Base-by-base conservation (phyloP, 2,888 invertebrate species). In the Carabus problematicus region DNA sequence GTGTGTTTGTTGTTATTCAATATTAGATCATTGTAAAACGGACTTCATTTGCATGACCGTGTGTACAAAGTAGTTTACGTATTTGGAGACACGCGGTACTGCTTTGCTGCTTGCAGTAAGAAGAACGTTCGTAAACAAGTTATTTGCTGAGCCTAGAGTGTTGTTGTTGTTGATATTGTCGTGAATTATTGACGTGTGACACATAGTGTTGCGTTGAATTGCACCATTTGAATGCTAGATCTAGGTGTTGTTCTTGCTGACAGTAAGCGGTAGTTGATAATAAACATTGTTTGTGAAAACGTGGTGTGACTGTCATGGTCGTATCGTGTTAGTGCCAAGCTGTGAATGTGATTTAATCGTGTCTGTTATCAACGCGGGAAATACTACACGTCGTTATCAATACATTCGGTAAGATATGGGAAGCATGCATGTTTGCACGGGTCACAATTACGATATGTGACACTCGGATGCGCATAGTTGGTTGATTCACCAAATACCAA, bases 281-380 rank as follows among this genome's bases (percentile, higher is more conserved):
- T 55, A 39, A 55, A 55, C 39, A 16, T 19, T 55, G 39, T 19
- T 55, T 19, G 16, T 39, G 58, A 64, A 62, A 62, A 62, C 62
- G 62, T 62, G 62, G 62, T 62, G 29, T 29, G 52, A 52, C 41
- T 49, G 62, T 62, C 60, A 60, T 60, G 60, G 42, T 64, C 54
- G 62, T n/a, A 49, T 47, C 47, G 39, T 61, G 14, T 29, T 43
- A 9, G 45, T 18, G 42, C 12, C 56, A 43, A 56, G 58, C 7
- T 56, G 39, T 52, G 52, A 14, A 52, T 67, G 64, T 64, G 64
- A 52, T 40, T 59, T 49, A 66, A 41, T 42, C 18, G 42, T 63
- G 14, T n/a, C n/a, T 29, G 54, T 60, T 68, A 69, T 71, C 70
- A 72, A 71, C 71, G 72, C 72, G 71, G 70, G 73, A 73, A 73